Evolutionary conservation across 2,888 invertebrate species (phyloP), one percentile per base, ranked within the genome.

Genomic region (Enoplolaimus lenunculus): DNA sequence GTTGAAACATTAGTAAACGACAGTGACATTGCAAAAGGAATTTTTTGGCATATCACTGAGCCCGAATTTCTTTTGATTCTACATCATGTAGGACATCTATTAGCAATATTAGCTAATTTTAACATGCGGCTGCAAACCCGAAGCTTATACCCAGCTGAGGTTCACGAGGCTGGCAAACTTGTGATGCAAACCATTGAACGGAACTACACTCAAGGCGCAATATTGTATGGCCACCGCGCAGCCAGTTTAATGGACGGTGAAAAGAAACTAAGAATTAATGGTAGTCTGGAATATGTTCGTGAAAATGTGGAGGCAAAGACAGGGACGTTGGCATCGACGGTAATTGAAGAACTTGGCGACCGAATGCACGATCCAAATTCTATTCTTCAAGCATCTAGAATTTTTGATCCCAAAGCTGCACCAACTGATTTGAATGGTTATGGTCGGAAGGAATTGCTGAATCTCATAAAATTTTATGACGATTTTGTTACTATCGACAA

Each of bases 361-460:
- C 64, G 64, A 29, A 16, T 62, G 28, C 64, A 7, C n/a, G 64
- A 62, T 62, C 28, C 28, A 16, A 7, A 62, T n/a, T 7, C 16
- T 7, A 62, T 62, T 33, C 16, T 62, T 13, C 7, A 62, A 33
- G 28, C 64, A 16, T 13, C 30, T n/a, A 7, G n/a, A 62, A 62
- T 62, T 13, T 62, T 62, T 62, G 64, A 62, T 26, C 64, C 64
- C 31, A 26, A 62, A 7, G n/a, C n/a, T 16, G n/a, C 57, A 57
- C 16, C 16, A 21, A n/a, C 57, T 57, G 57, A 57, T 21, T 21
- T 57, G 57, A n/a, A 57, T 21, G 16, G 57, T 57, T 57, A 57
- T n/a, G 57, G 57, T 21, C 16, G 57, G 16, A n/a, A 16, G 16
- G 57, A 57, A 21, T 21, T 57, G 16, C 16, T 21, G 57, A 16